Base-by-base conservation (phyloP, 2,797 vertebrate species). In the Ateles fusciceps region DNA sequence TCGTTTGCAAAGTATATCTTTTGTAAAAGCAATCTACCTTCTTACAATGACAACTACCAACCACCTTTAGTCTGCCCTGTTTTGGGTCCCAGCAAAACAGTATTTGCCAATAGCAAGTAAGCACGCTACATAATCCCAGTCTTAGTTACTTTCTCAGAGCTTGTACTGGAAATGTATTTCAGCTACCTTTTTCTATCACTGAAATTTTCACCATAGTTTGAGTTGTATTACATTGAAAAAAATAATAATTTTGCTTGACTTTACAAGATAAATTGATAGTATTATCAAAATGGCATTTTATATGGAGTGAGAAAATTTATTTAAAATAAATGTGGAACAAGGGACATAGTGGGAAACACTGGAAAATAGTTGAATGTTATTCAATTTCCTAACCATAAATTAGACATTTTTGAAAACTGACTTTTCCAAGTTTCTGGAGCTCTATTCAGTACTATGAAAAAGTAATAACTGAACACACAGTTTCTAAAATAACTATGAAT, bases 401-500 rank as follows among this genome's bases (percentile, higher is more conserved):
- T 91, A 85, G 42, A 71, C 33, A 86, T 91, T 95, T 95, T 80
- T 96, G 50, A 96, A 97, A 93, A 83, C 42, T 75, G 87, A 79
- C 33, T 90, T 78, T 81, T 72, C 72, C 5, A 95, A 96, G 64
- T 74, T 81, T 89, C 48, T 84, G 30, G 64, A 92, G 55, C 57
- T 95, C 21, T 72, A 17, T 12, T 74, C 4, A 83, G 19, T 61
- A 89, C 52, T 91, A 36, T 71, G 74, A 57, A 89, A 94, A 95
- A 78, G 33, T 87, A 88, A 57, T 88, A 91, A 79, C 3, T 72
- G 21, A 93, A 86, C 30, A 74, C 24, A 93, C 26, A 68, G 74
- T 76, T 90, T 96, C 64, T 92, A 76, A 93, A 89, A 84, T 94
- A 95, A 81, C 94, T 86, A 89, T 55, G 64, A 85, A 94, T n/a